These are phyloP conservation scores for Heliconius himera DNA, from an alignment of 1,140 invertebrate species.

Conservation along the genomic window DNA sequence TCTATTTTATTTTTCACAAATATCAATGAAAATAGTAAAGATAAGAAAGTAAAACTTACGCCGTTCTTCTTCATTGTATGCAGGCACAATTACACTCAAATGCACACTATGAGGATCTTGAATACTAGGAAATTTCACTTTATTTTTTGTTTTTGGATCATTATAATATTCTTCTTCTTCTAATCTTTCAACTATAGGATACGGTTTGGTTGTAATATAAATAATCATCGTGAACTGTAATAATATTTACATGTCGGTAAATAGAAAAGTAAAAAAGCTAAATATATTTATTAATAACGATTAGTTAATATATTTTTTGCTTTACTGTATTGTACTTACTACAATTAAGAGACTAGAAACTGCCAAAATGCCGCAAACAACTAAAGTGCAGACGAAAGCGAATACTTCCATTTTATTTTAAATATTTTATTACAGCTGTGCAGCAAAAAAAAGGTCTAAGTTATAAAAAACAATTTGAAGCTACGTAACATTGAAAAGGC, in stretches of 20 bases:
- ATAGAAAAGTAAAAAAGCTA: neutral
- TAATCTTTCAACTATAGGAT: constrained; percentile 85
- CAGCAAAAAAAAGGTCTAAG: neutral
- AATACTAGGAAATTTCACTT: constrained; percentile 87
- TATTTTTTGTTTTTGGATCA: constrained; percentile 84
- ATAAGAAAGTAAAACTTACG: constrained; percentile 83
- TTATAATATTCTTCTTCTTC: constrained; percentile 90
- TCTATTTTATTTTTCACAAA: neutral
- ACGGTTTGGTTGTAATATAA: constrained; percentile 78
- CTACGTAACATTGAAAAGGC: neutral
- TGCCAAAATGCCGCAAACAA: constrained; percentile 31
- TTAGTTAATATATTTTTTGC: neutral
- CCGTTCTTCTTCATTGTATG: constrained; percentile 97
- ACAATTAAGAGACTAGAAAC: constrained; percentile 22
- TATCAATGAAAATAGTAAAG: neutral
- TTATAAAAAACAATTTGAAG: neutral
- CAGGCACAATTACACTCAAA: constrained; percentile 95
- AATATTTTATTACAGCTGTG: neutral
- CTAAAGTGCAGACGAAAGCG: constrained; percentile 27
- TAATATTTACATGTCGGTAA: neutral
- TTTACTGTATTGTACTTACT: constrained; percentile 29
- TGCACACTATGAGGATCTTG: constrained; percentile 86
- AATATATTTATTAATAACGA: neutral
- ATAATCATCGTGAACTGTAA: constrained; percentile 40
- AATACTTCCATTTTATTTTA: constrained; percentile 28